Evolutionary conservation across 2,888 invertebrate genomes (phyloP).

Genomic region (Trichacis sp.): DNA sequence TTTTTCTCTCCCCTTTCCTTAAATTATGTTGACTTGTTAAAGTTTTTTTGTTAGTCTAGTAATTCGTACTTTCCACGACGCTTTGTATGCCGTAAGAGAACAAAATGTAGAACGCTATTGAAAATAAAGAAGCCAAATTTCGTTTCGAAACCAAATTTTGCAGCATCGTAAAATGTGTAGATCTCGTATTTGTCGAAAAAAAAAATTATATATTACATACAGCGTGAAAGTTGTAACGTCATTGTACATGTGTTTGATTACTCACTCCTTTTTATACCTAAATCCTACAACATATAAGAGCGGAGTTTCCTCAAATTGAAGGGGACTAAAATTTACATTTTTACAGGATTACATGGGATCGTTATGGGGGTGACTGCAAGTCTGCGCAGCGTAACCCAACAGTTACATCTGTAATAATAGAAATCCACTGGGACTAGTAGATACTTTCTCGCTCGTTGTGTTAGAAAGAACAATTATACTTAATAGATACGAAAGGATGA

Average conservation of each 20-base stretch:
- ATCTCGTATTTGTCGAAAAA: not conserved
- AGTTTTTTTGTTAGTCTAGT: not conserved
- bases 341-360: constrained; percentile 57
- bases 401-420: constrained; percentile 60
- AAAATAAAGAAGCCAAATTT: not conserved
- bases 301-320: constrained; percentile 10
- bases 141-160: not conserved
- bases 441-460: constrained; percentile 37
- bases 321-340: constrained; percentile 58
- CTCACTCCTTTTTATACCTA: constrained; percentile 7
- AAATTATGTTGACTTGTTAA: no score
- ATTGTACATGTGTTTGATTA: constrained; percentile 4
- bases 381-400: constrained; percentile 47
- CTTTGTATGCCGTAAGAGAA: not conserved
- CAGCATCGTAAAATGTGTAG: not conserved
- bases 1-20: not conserved
- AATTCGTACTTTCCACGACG: not conserved
- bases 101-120: not conserved
- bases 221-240: not conserved
- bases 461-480: constrained; percentile 6
- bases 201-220: constrained; percentile 1
- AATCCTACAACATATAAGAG: constrained; percentile 4
- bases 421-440: constrained; percentile 41
- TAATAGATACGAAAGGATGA: constrained; percentile 4
- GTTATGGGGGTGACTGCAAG: constrained; percentile 23